Evolutionary conservation across 2,888 invertebrate genomes (phyloP), one percentile per base, ranked within the genome.

Genomic region (Xestoiulus laeticollis): DNA sequence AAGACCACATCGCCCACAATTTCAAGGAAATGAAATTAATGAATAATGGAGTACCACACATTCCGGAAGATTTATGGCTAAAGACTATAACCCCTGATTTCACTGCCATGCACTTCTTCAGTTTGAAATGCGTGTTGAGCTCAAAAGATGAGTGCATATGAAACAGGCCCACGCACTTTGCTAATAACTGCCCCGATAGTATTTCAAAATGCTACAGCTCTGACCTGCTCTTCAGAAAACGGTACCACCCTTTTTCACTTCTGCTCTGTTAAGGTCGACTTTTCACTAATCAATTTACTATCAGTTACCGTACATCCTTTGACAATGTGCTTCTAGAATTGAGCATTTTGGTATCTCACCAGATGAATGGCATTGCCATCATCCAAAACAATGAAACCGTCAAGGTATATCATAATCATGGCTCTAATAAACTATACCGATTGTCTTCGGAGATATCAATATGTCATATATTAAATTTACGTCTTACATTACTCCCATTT

Each of bases 1-100:
- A 78, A 30, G 26, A 78, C 78, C 78, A 30, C 78, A 30, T 78
- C 78, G 78, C 78, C 78, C 78, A 78, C 30, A 78, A 78, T 78
- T 78, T 78, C 78, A 16, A 14, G 78, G 78, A 30, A 78, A 78
- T 78, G 14, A 26, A 78, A 78, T 78, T 78, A 78, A 78, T 78
- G 78, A 78, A 30, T 78, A 78, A 78, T 78, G 78, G 30, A 22
- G 68, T 6, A 12, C 30, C 30, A 2, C 14, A 30, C 78, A 78
- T 78, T 30, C 78, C 16, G 78, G 30, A 30, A 78, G 78, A 78
- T 78, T 78, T 78, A 78, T 30, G 78, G 30, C 30, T 26, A 26
- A 1, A 16, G 1, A 68, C 68, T 26, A 68, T 78, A 0, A 78
- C 30, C 78, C 78, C 78, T 78, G 78, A 16, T 78, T 30, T 4